These are phyloP conservation scores for Porites lutea DNA, from an alignment of 64 coral and sea anemone species.

Conservation along the genomic window DNA sequence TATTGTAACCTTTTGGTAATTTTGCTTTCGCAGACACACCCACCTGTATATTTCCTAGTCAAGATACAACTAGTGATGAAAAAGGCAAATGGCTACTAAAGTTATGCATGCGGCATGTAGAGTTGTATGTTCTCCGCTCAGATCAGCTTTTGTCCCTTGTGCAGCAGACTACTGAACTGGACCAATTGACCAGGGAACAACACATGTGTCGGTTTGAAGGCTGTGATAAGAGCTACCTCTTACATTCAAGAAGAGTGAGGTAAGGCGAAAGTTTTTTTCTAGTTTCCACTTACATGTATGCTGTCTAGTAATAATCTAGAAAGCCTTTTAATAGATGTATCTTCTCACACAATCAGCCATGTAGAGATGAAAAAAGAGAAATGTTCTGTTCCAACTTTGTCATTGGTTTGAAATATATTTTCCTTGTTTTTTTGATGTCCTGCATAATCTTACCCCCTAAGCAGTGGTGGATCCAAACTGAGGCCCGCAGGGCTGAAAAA, in stretches of 20 bases:
- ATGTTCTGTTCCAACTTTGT: no score
- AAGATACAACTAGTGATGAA: not conserved
- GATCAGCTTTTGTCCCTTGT: not conserved
- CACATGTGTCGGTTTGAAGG: conserved; percentile 43
- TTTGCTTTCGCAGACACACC: not conserved
- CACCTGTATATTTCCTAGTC: conserved; percentile 7
- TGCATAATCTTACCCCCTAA: no score
- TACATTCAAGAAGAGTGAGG: conserved; percentile 70
- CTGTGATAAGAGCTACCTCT: conserved; percentile 26
- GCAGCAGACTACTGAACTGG: conserved; percentile 43
- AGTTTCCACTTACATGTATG: not conserved
- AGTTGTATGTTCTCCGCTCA: conserved; percentile 22
- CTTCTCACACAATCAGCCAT: no score
- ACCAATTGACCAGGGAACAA: conserved; percentile 19
- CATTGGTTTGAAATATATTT: no score
- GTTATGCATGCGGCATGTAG: conserved; percentile 36
- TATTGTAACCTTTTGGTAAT: no score
- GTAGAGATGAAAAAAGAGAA: no score
- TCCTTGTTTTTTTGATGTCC: no score
- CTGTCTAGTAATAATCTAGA: no score
- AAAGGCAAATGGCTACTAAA: conserved; percentile 37
- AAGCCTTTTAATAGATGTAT: no score
- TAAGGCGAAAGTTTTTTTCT: not conserved
- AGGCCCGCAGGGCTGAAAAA: no score
- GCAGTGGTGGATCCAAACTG: no score